A percentile compares a stretch with the other conserved stretches of the same genome.
These are phyloP conservation scores for Platichthys flesus DNA, from an alignment of 2,113 vertebrate species.

Conservation along the genomic window DNA sequence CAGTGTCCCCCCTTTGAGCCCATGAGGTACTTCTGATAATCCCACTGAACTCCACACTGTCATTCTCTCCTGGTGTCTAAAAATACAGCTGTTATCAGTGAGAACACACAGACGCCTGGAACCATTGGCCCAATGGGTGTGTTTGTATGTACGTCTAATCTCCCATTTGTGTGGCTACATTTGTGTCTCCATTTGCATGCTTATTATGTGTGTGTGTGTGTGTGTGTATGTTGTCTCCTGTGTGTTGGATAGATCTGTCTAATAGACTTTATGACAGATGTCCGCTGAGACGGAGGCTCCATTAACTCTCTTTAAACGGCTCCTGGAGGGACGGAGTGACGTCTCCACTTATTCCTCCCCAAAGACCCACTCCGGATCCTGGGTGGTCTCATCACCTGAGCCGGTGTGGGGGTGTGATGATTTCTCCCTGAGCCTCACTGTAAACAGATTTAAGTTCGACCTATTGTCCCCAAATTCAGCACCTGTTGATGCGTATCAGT, in stretches of 20 bases:
- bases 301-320: neutral
- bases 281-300: neutral
- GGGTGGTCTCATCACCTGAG: constrained; percentile 53
- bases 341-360: neutral
- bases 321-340: neutral
- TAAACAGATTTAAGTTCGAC: too few species aligned
- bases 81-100: constrained; percentile 70
- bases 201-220: neutral
- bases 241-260: constrained; percentile 29
- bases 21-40: constrained; percentile 68
- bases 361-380: constrained; percentile 13
- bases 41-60: constrained; percentile 61
- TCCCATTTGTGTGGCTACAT: constrained; percentile 10
- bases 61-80: constrained; percentile 60
- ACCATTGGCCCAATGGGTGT: constrained; percentile 2
- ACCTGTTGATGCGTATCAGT: too few species aligned
- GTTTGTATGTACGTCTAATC: neutral
- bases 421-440: constrained; percentile 8
- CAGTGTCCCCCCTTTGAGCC: constrained; percentile 43
- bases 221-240: neutral
- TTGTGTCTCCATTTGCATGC: constrained; percentile 13
- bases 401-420: neutral
- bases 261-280: constrained; percentile 2
- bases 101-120: constrained; percentile 38
- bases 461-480: neutral